Evolutionary conservation across 2,113 vertebrate species (phyloP).

Genomic region (Istiophorus platypterus): DNA sequence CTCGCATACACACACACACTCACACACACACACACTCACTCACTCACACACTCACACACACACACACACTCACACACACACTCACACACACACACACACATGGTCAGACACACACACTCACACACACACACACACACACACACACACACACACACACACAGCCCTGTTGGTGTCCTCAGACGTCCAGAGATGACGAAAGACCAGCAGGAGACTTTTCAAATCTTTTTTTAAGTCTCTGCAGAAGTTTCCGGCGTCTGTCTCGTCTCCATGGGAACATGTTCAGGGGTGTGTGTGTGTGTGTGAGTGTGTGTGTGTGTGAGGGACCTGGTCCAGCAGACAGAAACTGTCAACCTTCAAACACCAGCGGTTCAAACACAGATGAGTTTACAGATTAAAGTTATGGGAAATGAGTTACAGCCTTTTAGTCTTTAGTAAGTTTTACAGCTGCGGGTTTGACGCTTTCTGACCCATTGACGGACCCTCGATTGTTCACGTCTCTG

Average conservation of each 20-base stretch:
- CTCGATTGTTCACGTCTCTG: no score
- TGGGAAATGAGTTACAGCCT: no score
- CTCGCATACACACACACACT: background rate
- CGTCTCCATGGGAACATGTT: slow-evolving; percentile 32
- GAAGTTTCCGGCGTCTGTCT: slow-evolving; percentile 51
- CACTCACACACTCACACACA: background rate
- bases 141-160: slow-evolving; percentile 15
- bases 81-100: no score
- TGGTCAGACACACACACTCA: background rate
- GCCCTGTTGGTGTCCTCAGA: slow-evolving; percentile 1
- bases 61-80: slow-evolving; percentile 11
- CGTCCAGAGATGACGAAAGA: background rate
- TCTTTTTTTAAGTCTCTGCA: slow-evolving; percentile 33
- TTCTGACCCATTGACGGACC: no score
- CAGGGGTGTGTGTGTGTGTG: background rate
- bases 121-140: background rate
- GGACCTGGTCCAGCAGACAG: background rate
- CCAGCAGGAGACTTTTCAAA: slow-evolving; percentile 47
- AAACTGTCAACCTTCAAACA: background rate
- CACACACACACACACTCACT: no score
- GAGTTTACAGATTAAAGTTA: no score
- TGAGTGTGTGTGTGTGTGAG: background rate
- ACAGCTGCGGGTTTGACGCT: no score
- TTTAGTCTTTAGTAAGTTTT: no score
- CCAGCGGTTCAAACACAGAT: background rate